phyloP scores from a whole-genome alignment of 2,113 vertebrate species.

The Lota lota region DNA sequence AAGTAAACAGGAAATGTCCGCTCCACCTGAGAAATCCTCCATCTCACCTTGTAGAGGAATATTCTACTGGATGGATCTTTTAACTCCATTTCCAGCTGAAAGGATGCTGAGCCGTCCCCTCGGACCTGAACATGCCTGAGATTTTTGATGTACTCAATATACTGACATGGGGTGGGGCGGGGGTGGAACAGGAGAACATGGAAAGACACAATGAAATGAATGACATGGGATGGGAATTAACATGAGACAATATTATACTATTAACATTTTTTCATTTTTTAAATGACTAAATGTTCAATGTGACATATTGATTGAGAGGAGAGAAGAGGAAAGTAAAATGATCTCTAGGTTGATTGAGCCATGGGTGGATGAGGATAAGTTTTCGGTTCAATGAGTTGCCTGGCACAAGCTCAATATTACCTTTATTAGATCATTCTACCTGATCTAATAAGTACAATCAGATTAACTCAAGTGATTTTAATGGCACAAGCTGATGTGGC shows the following conservation, averaged over 20 bases:
- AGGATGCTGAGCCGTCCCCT: conserved; percentile 57
- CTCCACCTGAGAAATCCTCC: background rate
- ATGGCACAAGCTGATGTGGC: too few relatives aligned
- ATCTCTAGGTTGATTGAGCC: too few relatives aligned
- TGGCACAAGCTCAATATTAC: too few relatives aligned
- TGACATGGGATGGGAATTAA: background rate
- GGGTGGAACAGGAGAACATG: too few relatives aligned
- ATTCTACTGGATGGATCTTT: conserved; percentile 69
- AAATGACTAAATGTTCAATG: background rate
- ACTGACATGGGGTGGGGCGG: conserved; percentile 45
- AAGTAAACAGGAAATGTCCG: conserved; percentile 5
- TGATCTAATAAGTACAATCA: too few relatives aligned
- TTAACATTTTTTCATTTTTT: background rate
- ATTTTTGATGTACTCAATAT: conserved; percentile 61
- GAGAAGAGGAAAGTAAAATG: too few relatives aligned
- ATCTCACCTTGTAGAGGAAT: conserved; percentile 78
- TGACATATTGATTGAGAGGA: too few relatives aligned
- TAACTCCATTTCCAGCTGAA: conserved; percentile 75
- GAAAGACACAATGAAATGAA: background rate
- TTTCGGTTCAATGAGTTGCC: too few relatives aligned
- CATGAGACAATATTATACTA: too few relatives aligned
- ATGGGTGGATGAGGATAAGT: too few relatives aligned
- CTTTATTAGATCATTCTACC: too few relatives aligned
- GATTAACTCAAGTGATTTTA: too few relatives aligned
- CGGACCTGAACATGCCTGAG: conserved; percentile 68